phyloP scores from a whole-genome alignment of 2,113 vertebrate genomes.

The Ceratotherium simum region DNA sequence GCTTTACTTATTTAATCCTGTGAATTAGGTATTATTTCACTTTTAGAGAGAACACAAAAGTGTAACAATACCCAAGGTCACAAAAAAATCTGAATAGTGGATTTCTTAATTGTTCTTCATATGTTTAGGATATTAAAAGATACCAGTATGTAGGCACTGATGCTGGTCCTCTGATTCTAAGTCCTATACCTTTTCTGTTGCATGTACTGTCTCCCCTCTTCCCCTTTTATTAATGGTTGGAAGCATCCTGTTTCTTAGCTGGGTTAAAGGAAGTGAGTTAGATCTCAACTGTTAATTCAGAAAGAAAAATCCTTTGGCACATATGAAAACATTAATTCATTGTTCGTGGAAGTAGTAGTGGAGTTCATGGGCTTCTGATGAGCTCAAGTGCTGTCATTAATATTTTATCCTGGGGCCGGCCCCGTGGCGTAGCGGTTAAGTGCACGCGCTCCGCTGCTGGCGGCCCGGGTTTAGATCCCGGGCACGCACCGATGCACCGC shows the following conservation, averaged over 20 bases:
- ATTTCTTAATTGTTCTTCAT: background rate
- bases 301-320: slow-evolving; percentile 14
- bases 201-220: background rate
- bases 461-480: too few species aligned
- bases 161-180: background rate
- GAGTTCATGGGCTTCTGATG: background rate
- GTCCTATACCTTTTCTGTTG: background rate
- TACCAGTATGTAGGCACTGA: background rate
- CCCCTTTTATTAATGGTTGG: background rate
- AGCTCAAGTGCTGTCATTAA: background rate
- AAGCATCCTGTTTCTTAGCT: background rate
- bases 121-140: slow-evolving; percentile 2
- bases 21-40: background rate
- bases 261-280: slow-evolving; percentile 2
- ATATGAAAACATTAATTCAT: background rate
- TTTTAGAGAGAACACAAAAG: slow-evolving; percentile 5
- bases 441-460: too few species aligned
- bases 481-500: too few species aligned
- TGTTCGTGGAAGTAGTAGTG: background rate
- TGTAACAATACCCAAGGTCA: background rate
- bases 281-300: background rate
- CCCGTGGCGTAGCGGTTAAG: too few species aligned
- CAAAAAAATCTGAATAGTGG: background rate
- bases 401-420: background rate
- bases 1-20: slow-evolving; percentile 17